phyloP scores from a whole-genome alignment of 1,140 invertebrate genomes.

The Drosophila repletoides region DNA sequence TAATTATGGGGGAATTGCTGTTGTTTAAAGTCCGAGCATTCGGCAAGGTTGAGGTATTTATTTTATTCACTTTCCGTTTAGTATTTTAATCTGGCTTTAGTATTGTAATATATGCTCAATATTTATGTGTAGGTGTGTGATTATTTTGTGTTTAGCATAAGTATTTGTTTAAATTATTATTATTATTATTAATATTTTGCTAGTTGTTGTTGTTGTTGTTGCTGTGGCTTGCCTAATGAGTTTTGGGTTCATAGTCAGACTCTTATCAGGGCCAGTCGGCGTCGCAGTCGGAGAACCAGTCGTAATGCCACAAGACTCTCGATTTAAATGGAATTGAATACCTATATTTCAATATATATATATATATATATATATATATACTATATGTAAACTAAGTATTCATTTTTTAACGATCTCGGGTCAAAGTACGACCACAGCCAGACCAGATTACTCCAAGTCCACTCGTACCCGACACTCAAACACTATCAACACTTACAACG shows the following conservation, averaged over 20 bases:
- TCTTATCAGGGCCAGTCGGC: conserved; percentile 50
- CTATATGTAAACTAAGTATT: neutral
- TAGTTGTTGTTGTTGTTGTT: conserved; percentile 15
- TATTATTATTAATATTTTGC: too few relatives aligned
- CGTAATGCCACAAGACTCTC: conserved; percentile 11
- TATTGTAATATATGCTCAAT: conserved; percentile 3
- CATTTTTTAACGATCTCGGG: neutral
- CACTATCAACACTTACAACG: too few relatives aligned
- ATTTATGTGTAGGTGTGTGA: conserved; percentile 67
- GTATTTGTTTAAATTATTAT: conserved; percentile 20
- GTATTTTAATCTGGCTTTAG: conserved; percentile 24
- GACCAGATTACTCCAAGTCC: neutral
- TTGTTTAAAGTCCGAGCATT: conserved; percentile 59
- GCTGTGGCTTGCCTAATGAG: conserved; percentile 46
- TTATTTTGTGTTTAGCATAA: conserved; percentile 60
- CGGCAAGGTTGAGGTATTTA: conserved; percentile 67
- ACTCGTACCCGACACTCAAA: too few relatives aligned
- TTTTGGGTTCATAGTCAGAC: conserved; percentile 70
- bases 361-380: conserved; percentile 9
- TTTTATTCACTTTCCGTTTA: conserved; percentile 68
- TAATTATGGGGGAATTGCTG: conserved; percentile 3
- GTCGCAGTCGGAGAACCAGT: conserved; percentile 18
- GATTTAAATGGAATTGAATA: conserved; percentile 63
- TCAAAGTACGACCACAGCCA: conserved; percentile 24
- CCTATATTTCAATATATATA: too few relatives aligned